Conservation (phyloP, 2,797 vertebrate species). For the Notamacropus eugenii region DNA sequence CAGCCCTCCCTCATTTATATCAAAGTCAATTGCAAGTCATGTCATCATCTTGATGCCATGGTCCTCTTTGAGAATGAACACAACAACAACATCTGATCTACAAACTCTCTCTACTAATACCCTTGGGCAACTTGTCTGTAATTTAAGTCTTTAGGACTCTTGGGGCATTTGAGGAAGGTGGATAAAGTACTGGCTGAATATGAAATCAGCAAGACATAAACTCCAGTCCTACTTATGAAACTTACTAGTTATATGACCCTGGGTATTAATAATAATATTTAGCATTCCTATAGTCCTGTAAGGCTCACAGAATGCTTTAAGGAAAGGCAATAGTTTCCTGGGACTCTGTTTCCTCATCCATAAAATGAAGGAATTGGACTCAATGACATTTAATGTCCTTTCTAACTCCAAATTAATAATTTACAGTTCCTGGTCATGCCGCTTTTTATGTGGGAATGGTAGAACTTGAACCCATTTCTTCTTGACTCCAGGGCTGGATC, state of each 20-base stretch:
- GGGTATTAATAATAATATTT: background rate
- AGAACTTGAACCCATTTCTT: background rate
- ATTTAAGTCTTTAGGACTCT: background rate
- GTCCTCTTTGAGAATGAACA: too few relatives aligned
- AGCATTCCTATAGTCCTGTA: background rate
- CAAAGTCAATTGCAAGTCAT: too few relatives aligned
- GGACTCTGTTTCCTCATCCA: background rate
- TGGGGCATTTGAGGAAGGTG: background rate
- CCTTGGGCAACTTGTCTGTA: background rate
- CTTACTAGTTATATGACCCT: background rate
- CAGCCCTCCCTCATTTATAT: too few relatives aligned
- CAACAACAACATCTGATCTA: background rate
- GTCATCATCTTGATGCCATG: too few relatives aligned
- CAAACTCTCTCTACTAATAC: background rate
- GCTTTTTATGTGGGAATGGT: background rate
- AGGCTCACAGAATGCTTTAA: background rate
- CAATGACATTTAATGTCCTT: background rate
- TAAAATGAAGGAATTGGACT: background rate
- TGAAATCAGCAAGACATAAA: background rate
- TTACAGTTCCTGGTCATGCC: background rate
- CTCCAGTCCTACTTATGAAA: background rate
- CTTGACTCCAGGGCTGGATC: background rate
- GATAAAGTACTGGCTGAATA: background rate
- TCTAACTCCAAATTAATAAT: background rate
- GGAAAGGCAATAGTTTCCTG: background rate